A percentile compares a stretch with the other conserved stretches of the same genome.
phyloP scores from a whole-genome alignment of 64 coral and sea anemone genomes.

The Montipora efflorescens region DNA sequence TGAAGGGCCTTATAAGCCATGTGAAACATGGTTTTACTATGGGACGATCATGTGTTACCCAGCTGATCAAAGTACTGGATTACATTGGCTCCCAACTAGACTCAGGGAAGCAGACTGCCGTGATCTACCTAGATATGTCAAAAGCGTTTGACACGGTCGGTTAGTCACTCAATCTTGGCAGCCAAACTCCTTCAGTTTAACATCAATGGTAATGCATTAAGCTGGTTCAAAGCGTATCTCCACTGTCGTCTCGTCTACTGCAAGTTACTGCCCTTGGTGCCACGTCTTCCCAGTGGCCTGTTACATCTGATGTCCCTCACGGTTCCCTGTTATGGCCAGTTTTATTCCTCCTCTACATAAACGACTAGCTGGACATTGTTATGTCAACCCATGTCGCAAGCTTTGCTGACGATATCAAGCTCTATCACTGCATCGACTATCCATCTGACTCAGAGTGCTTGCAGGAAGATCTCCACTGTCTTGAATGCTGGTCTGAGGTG shows the following conservation, averaged over 20 bases:
- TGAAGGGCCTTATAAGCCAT: no score
- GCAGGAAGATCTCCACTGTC: slow-evolving; percentile 22
- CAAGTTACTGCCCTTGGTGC: slow-evolving; percentile 7
- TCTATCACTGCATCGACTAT: neutral
- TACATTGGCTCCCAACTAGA: no score
- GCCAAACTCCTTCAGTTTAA: neutral
- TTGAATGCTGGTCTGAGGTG: slow-evolving; percentile 48
- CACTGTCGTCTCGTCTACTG: neutral
- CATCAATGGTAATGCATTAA: slow-evolving; percentile 25
- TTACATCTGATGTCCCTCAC: slow-evolving; percentile 63
- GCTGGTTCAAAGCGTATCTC: slow-evolving; percentile 55
- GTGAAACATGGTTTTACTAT: no score
- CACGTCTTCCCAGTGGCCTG: neutral
- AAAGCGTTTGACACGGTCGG: no score
- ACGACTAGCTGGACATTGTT: slow-evolving; percentile 19
- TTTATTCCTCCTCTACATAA: slow-evolving; percentile 55
- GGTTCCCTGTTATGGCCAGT: slow-evolving; percentile 55
- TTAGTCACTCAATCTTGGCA: no score
- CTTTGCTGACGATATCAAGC: slow-evolving; percentile 30
- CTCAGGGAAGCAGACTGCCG: no score
- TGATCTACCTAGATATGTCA: no score
- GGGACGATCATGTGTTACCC: no score
- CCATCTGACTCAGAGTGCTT: neutral
- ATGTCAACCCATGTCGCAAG: slow-evolving; percentile 1
- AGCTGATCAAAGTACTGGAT: no score